Evolutionary conservation across 2,888 invertebrate species (phyloP), one percentile per base, ranked within the genome.

Genomic region (Stramonita haemastoma): DNA sequence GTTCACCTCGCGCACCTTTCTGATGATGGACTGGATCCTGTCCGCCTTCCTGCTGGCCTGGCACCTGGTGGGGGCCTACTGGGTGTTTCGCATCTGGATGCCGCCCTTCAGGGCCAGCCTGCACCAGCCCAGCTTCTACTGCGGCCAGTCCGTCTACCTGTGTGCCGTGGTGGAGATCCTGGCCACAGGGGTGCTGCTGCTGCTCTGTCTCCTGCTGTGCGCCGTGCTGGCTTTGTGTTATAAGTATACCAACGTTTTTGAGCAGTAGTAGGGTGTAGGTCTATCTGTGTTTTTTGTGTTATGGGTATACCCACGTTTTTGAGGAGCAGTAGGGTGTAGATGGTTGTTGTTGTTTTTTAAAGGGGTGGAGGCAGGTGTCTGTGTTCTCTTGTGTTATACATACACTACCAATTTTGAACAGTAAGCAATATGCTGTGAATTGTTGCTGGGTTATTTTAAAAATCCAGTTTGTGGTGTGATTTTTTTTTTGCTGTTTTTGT

Each of bases 51-150:
- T 98, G 19, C 95, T 97, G 93, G 96, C 96, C 83, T 98, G 98
- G 98, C 98, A 98, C 94, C 97, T 97, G 0, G 96, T 97, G 92
- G 98, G 98, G 34, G 98, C 98, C 96, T 97, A 97, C 95, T 98
- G 98, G 98, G 97, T 97, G n/a, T 96, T 97, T 79, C 96, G 97
- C 91, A 97, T 98, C 95, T 97, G 97, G 96, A 97, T 97, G 97
- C 98, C 98, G 0, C 97, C 97, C 94, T 98, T 97, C 96, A 96
- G 97, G 0, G 97, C 97, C 1, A 97, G 97, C 0, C 96, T 97
- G 56, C 97, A 97, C 95, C 97, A 98, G 91, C 98, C 98, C 0
- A 97, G 97, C 96, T 97, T 97, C 92, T 98, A 98, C 98, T 98
- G 98, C 94, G 97, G 97, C 95, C 97, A 97, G 92, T 97, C 97